Evolutionary conservation across 2,113 vertebrate genomes (phyloP).

Genomic region (Aptenodytes patagonicus): DNA sequence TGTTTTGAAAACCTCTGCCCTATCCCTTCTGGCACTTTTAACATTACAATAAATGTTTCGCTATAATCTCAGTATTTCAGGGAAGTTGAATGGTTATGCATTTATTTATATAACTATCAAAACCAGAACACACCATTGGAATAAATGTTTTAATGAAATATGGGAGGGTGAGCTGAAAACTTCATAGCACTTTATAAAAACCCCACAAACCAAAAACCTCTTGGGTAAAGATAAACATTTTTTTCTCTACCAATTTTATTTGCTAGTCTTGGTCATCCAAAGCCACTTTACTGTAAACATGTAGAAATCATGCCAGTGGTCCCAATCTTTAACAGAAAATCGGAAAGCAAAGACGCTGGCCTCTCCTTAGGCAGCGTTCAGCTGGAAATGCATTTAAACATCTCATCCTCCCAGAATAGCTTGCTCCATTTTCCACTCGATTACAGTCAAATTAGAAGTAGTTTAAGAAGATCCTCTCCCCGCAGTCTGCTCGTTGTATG

Average conservation of each 20-base stretch:
- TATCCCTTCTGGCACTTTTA: slow-evolving; percentile 26
- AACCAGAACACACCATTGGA: background rate
- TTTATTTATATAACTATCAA: slow-evolving; percentile 9
- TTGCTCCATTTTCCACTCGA: slow-evolving; percentile 10
- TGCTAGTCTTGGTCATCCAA: background rate
- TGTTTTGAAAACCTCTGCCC: slow-evolving; percentile 53
- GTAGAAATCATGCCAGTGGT: background rate
- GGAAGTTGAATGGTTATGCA: background rate
- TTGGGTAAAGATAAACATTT: background rate
- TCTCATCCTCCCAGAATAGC: background rate
- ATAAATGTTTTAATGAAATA: background rate
- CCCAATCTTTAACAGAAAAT: background rate
- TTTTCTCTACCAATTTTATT: background rate
- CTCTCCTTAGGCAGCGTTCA: background rate
- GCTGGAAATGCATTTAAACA: background rate
- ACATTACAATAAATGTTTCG: background rate
- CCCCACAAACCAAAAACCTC: background rate
- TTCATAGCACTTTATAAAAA: background rate
- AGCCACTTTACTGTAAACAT: background rate
- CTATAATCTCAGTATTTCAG: slow-evolving; percentile 11
- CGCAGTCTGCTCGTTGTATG: accelerated
- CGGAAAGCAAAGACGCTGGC: background rate
- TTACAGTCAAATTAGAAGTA: background rate
- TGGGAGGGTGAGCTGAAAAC: background rate
- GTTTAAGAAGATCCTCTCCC: background rate